Conservation (phyloP, 2,888 invertebrate genomes). For the Phaonia tiefii region DNA sequence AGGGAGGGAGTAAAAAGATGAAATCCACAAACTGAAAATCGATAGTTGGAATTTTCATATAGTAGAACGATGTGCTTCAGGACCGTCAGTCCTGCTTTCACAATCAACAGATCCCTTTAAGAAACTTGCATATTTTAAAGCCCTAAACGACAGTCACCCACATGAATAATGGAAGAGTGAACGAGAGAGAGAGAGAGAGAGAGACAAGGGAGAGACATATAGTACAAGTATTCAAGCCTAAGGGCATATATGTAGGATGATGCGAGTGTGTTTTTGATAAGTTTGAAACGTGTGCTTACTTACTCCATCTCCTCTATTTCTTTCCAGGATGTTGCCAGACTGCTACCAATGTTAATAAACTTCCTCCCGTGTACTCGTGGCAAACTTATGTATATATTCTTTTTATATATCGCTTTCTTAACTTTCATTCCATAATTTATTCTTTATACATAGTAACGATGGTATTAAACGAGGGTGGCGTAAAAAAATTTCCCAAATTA, state of each 20-base stretch:
- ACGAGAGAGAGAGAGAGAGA: too few relatives aligned
- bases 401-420: conserved; percentile 15
- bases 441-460: not conserved
- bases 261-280: conserved; percentile 5
- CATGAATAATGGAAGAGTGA: too few relatives aligned
- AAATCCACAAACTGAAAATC: conserved; percentile 31
- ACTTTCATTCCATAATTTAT: conserved; percentile 7
- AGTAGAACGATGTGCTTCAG: not conserved
- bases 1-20: not conserved
- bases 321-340: not conserved
- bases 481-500: too few relatives aligned
- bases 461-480: not conserved
- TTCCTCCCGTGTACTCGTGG: not conserved
- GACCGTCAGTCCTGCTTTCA: not conserved
- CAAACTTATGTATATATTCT: conserved; percentile 10
- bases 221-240: not conserved
- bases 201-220: too few relatives aligned
- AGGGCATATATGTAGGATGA: not conserved
- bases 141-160: conserved; percentile 14
- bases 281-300: not conserved
- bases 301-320: not conserved
- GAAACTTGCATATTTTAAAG: conserved; percentile 15
- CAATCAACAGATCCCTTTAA: conserved; percentile 44
- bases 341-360: conserved; percentile 9
- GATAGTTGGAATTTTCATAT: conserved; percentile 16